These are phyloP conservation scores for Pachypanchax playfairii DNA, from an alignment of 2,113 vertebrate genomes.

Conservation along the genomic window DNA sequence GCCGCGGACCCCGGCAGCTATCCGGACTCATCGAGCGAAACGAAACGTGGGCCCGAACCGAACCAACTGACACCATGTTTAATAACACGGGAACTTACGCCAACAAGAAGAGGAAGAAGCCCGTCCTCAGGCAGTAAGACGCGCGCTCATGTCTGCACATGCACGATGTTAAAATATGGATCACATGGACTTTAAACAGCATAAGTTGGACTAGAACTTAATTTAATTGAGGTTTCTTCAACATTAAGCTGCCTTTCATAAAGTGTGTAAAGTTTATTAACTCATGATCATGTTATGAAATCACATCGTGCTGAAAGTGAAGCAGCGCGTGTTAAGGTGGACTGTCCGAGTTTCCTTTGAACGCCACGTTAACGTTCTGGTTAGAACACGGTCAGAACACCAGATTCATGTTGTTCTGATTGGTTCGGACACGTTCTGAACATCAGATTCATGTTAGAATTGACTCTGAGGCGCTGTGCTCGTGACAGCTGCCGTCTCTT, in stretches of 20 bases:
- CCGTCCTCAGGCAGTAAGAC: slow-evolving; percentile 78
- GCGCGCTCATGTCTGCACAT: neutral
- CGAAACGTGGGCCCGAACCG: too few relatives aligned
- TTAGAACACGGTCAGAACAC: neutral
- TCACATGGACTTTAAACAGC: too few relatives aligned
- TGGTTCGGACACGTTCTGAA: neutral
- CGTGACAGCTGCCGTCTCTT: neutral
- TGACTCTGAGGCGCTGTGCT: too few relatives aligned
- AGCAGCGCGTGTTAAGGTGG: slow-evolving; percentile 5
- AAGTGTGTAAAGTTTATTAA: neutral
- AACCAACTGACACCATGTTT: slow-evolving; percentile 66
- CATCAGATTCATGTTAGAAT: neutral
- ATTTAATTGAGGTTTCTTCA: too few relatives aligned
- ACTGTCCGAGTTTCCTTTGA: neutral
- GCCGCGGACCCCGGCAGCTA: neutral
- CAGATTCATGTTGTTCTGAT: too few relatives aligned
- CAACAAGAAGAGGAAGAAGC: slow-evolving; percentile 83
- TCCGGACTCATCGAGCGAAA: neutral
- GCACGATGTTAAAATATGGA: neutral
- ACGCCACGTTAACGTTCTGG: neutral
- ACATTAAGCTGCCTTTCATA: too few relatives aligned
- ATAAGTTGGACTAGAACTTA: too few relatives aligned
- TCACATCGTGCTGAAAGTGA: neutral
- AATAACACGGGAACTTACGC: slow-evolving; percentile 74
- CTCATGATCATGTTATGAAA: neutral